Evolutionary conservation across 2,797 vertebrate species (phyloP).

Genomic region (Silurus aristotelis): DNA sequence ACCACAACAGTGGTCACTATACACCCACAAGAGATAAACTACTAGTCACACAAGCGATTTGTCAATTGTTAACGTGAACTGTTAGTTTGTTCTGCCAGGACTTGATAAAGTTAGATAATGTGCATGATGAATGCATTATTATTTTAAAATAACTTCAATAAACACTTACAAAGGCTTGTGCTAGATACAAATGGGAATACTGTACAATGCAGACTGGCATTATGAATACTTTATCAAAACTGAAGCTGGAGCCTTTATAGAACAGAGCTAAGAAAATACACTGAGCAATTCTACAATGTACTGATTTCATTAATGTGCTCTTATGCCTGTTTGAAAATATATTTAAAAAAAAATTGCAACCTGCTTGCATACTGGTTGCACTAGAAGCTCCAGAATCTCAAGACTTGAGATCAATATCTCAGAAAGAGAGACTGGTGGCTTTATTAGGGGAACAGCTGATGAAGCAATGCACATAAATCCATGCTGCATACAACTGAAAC

Average conservation of each 20-base stretch:
- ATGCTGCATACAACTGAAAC: not conserved
- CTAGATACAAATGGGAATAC: not conserved
- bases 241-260: not conserved
- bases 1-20: not conserved
- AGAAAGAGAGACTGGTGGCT: not conserved
- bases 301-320: not conserved
- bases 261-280: not conserved
- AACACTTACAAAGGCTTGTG: not conserved
- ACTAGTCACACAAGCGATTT: not conserved
- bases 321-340: not conserved
- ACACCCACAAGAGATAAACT: not conserved
- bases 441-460: not conserved
- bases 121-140: not conserved
- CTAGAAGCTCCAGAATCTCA: not conserved
- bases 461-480: slow-evolving; percentile 1
- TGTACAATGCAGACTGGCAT: not conserved
- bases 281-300: not conserved
- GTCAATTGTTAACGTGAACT: not conserved
- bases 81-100: not conserved
- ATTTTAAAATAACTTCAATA: not conserved
- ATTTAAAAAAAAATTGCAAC: not conserved
- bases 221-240: not conserved
- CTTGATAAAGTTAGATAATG: slow-evolving; percentile 4
- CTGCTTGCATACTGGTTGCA: not conserved
- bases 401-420: not conserved